Evolutionary conservation across 2,888 invertebrate genomes (phyloP), one percentile per base, ranked within the genome.

Genomic region (Nudaria mundana): DNA sequence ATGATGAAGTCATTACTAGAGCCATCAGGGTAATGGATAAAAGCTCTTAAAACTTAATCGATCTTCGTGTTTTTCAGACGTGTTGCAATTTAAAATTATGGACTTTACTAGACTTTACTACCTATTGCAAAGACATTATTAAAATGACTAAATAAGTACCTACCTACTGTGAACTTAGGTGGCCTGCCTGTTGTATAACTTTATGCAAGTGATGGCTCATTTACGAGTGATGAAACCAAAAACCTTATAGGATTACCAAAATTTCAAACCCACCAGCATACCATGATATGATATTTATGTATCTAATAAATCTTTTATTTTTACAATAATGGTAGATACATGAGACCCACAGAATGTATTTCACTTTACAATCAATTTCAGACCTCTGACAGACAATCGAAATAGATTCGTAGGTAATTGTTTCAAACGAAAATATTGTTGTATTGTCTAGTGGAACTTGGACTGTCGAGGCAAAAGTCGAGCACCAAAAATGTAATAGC

Each of bases 401-500:
- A 63, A 57, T 58, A 58, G 52, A 54, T 40, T 54, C 55, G 52
- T 63, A n/a, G n/a, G n/a, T n/a, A 58, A 67, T 64, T 63, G 59
- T 66, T 71, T 67, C 47, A 65, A 67, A 62, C 68, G 56, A 70
- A 75, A 74, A 56, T 39, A 68, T 66, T 68, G 71, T 67, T 64
- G 71, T 63, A 81, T 82, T 84, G 83, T 84, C 73, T 59, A 64
- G 71, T 71, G 58, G 63, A 72, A 80, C 80, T 74, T 71, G 71
- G 70, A 74, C 69, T 61, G 69, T 72, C 71, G 73, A 37, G 71
- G 76, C 76, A 76, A 84, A 87, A 87, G 82, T 87, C 82, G 85
- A 79, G 82, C 86, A 81, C 85, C 86, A 86, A 88, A 87, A 88
- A 87, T 85, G 85, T 88, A 88, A 88, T 88, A 87, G 83, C 88